Conservation (phyloP, 2,888 invertebrate species). For the Arrhopalites spinosus region DNA sequence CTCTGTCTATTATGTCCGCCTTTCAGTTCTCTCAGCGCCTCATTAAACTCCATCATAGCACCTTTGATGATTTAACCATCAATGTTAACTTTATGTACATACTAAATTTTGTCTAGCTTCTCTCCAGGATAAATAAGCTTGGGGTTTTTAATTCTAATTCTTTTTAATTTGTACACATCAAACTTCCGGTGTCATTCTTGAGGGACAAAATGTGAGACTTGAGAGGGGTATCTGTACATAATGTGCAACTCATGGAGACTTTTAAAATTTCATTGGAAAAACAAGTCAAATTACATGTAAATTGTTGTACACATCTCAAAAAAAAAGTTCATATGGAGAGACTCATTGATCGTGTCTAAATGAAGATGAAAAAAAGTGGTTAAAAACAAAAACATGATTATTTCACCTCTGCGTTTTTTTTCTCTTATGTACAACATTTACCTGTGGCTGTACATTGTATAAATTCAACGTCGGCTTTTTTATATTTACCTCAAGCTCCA, state of each 20-base stretch:
- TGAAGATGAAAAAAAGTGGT: background rate
- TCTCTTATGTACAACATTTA: background rate
- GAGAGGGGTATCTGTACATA: too few relatives aligned
- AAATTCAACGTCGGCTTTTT: background rate
- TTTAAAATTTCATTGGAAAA: too few relatives aligned
- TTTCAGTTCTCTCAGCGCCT: constrained; percentile 14
- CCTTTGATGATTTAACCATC: background rate
- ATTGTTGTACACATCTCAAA: too few relatives aligned
- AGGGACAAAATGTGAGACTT: too few relatives aligned
- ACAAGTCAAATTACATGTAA: too few relatives aligned
- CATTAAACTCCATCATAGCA: constrained; percentile 7
- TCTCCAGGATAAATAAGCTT: too few relatives aligned
- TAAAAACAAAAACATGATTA: constrained; percentile 4
- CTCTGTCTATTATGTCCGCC: background rate
- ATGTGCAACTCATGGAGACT: too few relatives aligned
- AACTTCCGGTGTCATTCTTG: too few relatives aligned
- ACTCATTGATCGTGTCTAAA: too few relatives aligned
- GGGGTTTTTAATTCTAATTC: too few relatives aligned
- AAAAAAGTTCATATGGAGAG: too few relatives aligned
- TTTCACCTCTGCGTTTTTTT: background rate
- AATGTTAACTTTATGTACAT: background rate
- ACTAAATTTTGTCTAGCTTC: background rate
- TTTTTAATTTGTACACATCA: too few relatives aligned
- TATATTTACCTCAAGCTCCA: background rate
- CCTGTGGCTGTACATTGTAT: background rate